These are phyloP conservation scores for Oreochromis grahami DNA, from an alignment of 2,797 vertebrate species.

Conservation along the genomic window DNA sequence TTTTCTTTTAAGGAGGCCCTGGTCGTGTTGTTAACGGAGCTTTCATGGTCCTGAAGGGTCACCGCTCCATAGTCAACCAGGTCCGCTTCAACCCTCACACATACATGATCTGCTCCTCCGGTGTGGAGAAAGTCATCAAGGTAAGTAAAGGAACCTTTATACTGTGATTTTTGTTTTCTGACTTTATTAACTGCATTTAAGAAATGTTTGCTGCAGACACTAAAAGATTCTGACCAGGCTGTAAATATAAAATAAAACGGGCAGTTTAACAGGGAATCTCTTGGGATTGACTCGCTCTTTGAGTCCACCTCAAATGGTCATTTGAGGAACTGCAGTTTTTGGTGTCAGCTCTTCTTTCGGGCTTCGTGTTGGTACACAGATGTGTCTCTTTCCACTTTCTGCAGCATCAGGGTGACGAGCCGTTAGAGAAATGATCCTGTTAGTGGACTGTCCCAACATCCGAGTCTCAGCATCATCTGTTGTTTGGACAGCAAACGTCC, in stretches of 20 bases:
- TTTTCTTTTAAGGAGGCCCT: constrained; percentile 78
- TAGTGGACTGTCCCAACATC: background rate
- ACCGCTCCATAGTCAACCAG: constrained; percentile 98
- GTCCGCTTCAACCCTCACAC: constrained; percentile 97
- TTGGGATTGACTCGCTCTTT: background rate
- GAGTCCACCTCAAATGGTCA: background rate
- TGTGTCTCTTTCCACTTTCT: background rate
- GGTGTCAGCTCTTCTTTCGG: fast-evolving
- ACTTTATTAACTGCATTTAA: background rate
- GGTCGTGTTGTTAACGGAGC: constrained; percentile 97
- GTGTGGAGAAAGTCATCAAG: constrained; percentile 99
- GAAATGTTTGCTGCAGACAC: background rate
- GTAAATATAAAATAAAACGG: background rate
- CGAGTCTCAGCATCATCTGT: background rate
- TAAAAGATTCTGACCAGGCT: background rate
- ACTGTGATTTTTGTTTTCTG: background rate
- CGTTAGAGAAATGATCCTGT: background rate
- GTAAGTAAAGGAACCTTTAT: constrained; percentile 53
- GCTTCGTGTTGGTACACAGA: background rate
- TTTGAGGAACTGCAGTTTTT: background rate
- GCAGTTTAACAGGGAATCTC: background rate
- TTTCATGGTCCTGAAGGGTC: constrained; percentile 97
- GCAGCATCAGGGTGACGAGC: background rate
- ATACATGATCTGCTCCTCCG: constrained; percentile 99
- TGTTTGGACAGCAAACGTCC: constrained; percentile 2